These are phyloP conservation scores for Etheostoma spectabile DNA, from an alignment of 2,113 vertebrate species.

Conservation along the genomic window DNA sequence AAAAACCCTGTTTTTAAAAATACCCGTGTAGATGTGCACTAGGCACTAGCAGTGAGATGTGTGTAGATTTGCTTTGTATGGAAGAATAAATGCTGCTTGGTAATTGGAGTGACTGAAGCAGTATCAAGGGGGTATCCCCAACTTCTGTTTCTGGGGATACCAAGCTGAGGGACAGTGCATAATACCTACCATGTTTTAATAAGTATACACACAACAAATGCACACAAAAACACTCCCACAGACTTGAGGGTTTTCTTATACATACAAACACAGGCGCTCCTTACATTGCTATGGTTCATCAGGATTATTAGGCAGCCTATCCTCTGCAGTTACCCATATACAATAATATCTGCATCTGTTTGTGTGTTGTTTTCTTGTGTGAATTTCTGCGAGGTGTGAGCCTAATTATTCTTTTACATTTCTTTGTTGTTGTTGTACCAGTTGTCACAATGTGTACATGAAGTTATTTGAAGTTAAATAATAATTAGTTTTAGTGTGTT, in stretches of 20 bases:
- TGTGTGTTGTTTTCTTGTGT: no score
- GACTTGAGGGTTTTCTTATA: neutral
- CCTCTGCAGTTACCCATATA: neutral
- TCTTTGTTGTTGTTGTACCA: no score
- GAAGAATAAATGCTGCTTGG: slow-evolving; percentile 13
- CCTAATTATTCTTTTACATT: no score
- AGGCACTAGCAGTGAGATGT: neutral
- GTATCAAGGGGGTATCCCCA: neutral
- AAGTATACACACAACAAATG: slow-evolving; percentile 5
- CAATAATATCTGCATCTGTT: no score
- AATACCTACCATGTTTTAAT: neutral
- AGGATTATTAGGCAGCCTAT: neutral
- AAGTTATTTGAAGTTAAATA: neutral
- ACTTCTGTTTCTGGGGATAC: slow-evolving; percentile 12
- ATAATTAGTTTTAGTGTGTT: no score
- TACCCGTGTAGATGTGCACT: no score
- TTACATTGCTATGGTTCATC: neutral
- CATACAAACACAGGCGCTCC: neutral
- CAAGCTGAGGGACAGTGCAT: slow-evolving; percentile 1
- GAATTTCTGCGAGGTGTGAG: no score
- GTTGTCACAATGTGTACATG: no score
- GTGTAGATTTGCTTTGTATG: neutral
- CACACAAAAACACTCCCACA: slow-evolving; percentile 17
- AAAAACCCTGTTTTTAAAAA: no score
- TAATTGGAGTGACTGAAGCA: slow-evolving; percentile 22